Percentiles rank a stretch among this genome's conserved stretches.
These are phyloP conservation scores for Bombus waltoni DNA, from an alignment of 1,140 invertebrate species.

Conservation along the genomic window DNA sequence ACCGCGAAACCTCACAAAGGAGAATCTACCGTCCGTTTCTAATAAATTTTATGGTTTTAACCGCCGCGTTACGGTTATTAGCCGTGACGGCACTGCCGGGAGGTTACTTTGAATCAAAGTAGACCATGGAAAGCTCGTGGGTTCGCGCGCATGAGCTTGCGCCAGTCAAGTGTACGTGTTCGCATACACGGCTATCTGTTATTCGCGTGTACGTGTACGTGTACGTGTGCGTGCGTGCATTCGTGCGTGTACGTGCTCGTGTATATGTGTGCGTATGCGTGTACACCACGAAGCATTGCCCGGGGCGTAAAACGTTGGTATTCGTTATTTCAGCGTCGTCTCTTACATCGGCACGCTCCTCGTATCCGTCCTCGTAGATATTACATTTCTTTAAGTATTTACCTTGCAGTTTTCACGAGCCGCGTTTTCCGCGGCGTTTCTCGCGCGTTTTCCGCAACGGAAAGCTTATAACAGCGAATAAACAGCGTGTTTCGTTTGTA, in stretches of 20 bases:
- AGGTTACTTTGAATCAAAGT: slow-evolving; percentile 34
- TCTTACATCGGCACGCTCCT: slow-evolving; percentile 35
- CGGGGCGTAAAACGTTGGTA: slow-evolving; percentile 44
- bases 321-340: slow-evolving; percentile 54
- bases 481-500: slow-evolving; percentile 5
- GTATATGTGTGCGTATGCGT: neutral
- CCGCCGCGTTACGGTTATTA: neutral
- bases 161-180: neutral
- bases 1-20: neutral
- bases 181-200: too few relatives aligned
- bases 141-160: neutral
- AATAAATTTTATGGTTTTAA: slow-evolving; percentile 16
- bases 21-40: neutral
- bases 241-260: neutral
- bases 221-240: too few relatives aligned
- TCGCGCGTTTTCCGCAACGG: neutral
- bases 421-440: slow-evolving; percentile 5
- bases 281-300: slow-evolving; percentile 33
- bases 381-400: slow-evolving; percentile 68
- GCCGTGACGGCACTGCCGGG: neutral
- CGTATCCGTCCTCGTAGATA: slow-evolving; percentile 49
- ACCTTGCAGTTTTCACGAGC: slow-evolving; percentile 54
- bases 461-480: slow-evolving; percentile 18
- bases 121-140: neutral
- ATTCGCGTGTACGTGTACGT: too few relatives aligned